Base-by-base conservation (phyloP, 2,797 vertebrate genomes). In the Bovichtus diacanthus region DNA sequence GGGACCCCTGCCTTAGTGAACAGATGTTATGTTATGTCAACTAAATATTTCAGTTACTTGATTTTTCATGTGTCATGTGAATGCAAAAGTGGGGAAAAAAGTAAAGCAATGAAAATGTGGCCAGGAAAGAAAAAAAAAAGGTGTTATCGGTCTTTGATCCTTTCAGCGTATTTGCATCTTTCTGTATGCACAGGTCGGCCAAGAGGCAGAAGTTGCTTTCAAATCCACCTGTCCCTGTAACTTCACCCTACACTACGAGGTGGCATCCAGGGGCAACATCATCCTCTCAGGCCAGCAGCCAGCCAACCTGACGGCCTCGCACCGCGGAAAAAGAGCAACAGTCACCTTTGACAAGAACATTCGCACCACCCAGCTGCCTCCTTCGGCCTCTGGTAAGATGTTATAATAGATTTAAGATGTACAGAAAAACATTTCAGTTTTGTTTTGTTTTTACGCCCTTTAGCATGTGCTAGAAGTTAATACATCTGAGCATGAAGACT, bases 201-300 rank as follows among this genome's bases (percentile, higher is more conserved):
- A 96, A 74, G 96, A 97, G 82, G 96, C 95, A 65, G 90, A 91
- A 81, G 91, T 99, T 63, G 84, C 93, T 7, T 88, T 98, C 47
- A 97, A 96, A 76, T 99, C 97, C 79, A 98, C 97, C 0, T 99
- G 97, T 77, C 95, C 96, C n/a, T 98, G 97, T 90, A 97, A 97
- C 88, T 96, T 98, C 92, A 96, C 96, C 2, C 87, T 98, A 15
- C 96, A 98, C 67, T 98, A 97, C 0, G 97, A 99, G 76, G 95
- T 98, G 51, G 96, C 96, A 0, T 96, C 97, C 0, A 92, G 96
- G 50, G 97, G 97, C 27, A 98, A 97, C 92, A 97, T 98, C 0
- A 95, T 98, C 80, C 94, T 96, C 5, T 97, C 97, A 0, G 97
- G 97, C 19, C 90, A 94, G 74, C 96, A 97, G 84, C 83, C 90